Base-by-base conservation (phyloP, 2,797 vertebrate genomes). In the Xiphorhynchus erythropygius region DNA sequence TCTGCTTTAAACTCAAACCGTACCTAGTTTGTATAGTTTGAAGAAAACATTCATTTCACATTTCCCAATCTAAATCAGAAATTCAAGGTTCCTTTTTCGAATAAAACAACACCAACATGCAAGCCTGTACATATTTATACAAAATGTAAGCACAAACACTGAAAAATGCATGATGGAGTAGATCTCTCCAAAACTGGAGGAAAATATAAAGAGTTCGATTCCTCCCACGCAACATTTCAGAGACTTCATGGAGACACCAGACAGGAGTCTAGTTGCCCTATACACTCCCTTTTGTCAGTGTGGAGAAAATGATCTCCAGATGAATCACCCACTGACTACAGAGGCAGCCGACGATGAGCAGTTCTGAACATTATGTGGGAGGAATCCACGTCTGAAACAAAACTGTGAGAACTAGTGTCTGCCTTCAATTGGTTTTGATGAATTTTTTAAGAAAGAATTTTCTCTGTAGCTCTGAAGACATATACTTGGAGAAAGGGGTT, bases 291-390 rank as follows among this genome's bases (percentile, higher is more conserved):
- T 89, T 80, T 93, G 91, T 94, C 83, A 94, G 44, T 13, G 63
- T 63, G 62, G 80, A 94, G 90, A 95, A 94, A 95, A 97, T 90
- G 73, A 94, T 86, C 88, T 91, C 88, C 95, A 97, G 93, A 95
- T 94, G 96, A 95, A 89, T 94, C 95, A 89, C 84, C 81, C 91
- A 41, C 84, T 69, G 80, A 28, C 73, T 94, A 19, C 85, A 94
- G 74, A 84, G 46, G 74, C 55, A 88, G 57, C 44, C 5, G 7
- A 77, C 59, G 84, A 80, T 0, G 14, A 89, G 76, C 73, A 74
- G 79, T 89, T 81, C 83, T 50, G 71, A 70, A 53, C 53, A 19
- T 13, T 39, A 64, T 57, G 91, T 95, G 94, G 96, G 89, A 96
- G 87, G 87, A 93, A 95, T 59, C 79, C 4, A 14, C 0, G 71